Evolutionary conservation across 2,113 vertebrate species (phyloP), one percentile per base, ranked within the genome.

Genomic region (Aegypius monachus): DNA sequence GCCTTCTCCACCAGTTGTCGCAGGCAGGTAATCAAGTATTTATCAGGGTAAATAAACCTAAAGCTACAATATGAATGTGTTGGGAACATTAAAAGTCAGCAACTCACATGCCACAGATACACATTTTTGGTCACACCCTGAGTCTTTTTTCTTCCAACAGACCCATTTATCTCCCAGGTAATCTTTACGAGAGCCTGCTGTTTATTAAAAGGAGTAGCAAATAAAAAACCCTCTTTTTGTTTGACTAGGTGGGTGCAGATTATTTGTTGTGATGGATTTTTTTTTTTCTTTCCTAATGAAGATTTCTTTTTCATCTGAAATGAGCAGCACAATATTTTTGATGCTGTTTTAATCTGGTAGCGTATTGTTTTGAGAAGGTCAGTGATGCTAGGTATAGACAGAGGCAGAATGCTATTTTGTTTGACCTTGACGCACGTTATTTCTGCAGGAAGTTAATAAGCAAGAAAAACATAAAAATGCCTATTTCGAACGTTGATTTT

Each of bases 21-120:
- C 83, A 93, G 74, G 56, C 70, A 94, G 91, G 56, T 90, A 91
- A 94, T 96, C 95, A 95, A 95, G 80, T 81, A 81, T 93, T 89
- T 95, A 88, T 84, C 56, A 72, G 58, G n/a, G 50, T 88, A 94
- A 96, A 89, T 80, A 97, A 86, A 89, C 63, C 82, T 95, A 81
- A 95, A 91, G 81, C 71, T 91, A 78, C 56, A 29, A 32, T 15
- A 56, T 22, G 84, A 95, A 93, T 52, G 14, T 66, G 27, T 72
- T 55, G 16, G 38, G 65, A 88, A 38, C 23, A 50, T 75, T 79
- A 88, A 91, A 96, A 92, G 80, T 48, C 53, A 71, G 70, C 72
- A 75, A 21, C 67, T 90, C 53, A 23, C 15, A 23, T 43, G 62
- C 18, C 50, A 63, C 32, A 80, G 25, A 63, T 27, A 19, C 1